Conservation (phyloP, 1,140 invertebrate species). For the Diuraphis noxia region DNA sequence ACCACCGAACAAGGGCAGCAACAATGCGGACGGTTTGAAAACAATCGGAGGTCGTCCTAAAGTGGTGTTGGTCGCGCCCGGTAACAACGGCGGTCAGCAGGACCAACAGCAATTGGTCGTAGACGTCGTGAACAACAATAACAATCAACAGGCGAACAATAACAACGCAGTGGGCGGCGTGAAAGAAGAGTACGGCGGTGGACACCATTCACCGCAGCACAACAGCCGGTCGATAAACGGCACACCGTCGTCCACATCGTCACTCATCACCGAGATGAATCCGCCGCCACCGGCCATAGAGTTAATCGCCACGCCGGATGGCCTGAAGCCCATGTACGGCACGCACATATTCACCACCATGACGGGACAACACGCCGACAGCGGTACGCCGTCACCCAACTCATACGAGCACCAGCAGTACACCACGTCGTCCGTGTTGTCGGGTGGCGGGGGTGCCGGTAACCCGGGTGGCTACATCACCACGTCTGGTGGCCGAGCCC, state of each 20-base stretch:
- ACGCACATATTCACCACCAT: slow-evolving; percentile 62
- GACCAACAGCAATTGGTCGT: slow-evolving; percentile 60
- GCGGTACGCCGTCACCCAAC: slow-evolving; percentile 64
- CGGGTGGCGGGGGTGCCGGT: slow-evolving; percentile 58
- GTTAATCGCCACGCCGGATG: slow-evolving; percentile 64
- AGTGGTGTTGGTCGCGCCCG: slow-evolving; percentile 60
- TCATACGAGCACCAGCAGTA: slow-evolving; percentile 66
- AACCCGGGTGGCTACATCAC: slow-evolving; percentile 60
- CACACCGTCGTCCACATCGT: slow-evolving; percentile 63
- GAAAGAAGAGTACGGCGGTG: slow-evolving; percentile 61
- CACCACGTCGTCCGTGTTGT: slow-evolving; percentile 62
- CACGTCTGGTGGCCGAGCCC: slow-evolving; percentile 57
- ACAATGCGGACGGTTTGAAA: slow-evolving; percentile 58
- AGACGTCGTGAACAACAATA: slow-evolving; percentile 60
- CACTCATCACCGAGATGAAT: slow-evolving; percentile 61
- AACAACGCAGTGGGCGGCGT: slow-evolving; percentile 55
- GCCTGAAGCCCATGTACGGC: slow-evolving; percentile 61
- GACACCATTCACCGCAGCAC: slow-evolving; percentile 59
- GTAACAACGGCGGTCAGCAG: slow-evolving; percentile 58
- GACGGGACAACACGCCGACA: slow-evolving; percentile 59
- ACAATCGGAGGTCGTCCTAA: slow-evolving; percentile 59
- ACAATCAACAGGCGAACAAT: slow-evolving; percentile 42
- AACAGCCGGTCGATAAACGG: slow-evolving; percentile 63
- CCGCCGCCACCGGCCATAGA: slow-evolving; percentile 58
- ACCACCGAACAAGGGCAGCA: slow-evolving; percentile 55